phyloP scores from a whole-genome alignment of 1,140 invertebrate species.

The Centruroides vittatus region DNA sequence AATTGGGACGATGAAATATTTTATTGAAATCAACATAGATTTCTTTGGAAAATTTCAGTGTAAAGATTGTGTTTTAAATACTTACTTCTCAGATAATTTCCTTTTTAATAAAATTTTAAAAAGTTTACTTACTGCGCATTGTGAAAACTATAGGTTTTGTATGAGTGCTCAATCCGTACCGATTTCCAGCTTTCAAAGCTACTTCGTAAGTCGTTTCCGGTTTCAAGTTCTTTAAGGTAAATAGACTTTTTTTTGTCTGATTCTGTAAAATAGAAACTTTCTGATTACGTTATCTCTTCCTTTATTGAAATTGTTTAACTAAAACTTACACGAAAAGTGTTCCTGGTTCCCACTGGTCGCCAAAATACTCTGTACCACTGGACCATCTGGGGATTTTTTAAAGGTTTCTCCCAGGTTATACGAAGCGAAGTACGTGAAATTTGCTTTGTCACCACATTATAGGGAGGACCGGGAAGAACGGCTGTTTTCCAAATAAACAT shows the following conservation, averaged over 20 bases:
- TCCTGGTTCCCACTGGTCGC: conserved; percentile 30
- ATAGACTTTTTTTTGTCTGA: conserved; percentile 51
- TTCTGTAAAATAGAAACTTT: conserved; percentile 38
- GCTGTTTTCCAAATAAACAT: conserved; percentile 21
- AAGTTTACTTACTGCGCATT: conserved; percentile 33
- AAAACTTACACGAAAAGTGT: conserved; percentile 13
- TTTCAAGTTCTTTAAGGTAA: conserved; percentile 49
- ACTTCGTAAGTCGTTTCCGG: conserved; percentile 58
- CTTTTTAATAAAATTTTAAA: background rate
- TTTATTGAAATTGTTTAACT: background rate
- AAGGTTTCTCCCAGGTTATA: conserved; percentile 56
- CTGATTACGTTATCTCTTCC: too few relatives aligned
- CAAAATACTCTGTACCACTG: conserved; percentile 52
- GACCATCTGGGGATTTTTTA: conserved; percentile 65
- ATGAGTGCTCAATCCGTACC: conserved; percentile 54
- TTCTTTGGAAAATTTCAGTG: too few relatives aligned
- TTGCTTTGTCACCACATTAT: conserved; percentile 46
- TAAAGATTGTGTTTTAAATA: background rate
- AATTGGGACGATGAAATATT: too few relatives aligned
- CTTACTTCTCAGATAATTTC: background rate
- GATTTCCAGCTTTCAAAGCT: conserved; percentile 64
- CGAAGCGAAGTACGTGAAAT: conserved; percentile 35
- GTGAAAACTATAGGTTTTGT: conserved; percentile 54
- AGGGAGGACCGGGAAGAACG: conserved; percentile 55
- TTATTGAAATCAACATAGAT: too few relatives aligned